Conservation (phyloP, 2,888 invertebrate species). For the Dorcus hopei region DNA sequence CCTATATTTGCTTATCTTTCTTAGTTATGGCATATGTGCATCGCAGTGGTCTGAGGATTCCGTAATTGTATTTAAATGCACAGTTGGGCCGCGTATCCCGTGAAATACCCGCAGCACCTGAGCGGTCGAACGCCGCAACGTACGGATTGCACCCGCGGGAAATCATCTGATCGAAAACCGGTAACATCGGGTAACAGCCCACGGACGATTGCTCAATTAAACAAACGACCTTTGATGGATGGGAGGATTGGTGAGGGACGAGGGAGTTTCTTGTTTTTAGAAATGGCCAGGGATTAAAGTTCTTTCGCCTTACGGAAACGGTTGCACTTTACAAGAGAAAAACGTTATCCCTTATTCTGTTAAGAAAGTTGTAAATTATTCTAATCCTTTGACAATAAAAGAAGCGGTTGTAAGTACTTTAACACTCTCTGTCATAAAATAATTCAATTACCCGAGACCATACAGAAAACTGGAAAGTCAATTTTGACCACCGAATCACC, state of each 20-base stretch:
- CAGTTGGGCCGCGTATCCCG: constrained; percentile 11
- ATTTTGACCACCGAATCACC: too few species aligned
- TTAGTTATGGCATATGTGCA: constrained; percentile 12
- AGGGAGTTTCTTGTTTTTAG: neutral
- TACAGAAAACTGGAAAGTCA: too few species aligned
- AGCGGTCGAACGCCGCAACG: constrained; percentile 27
- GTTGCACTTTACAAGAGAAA: too few species aligned
- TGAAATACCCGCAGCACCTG: constrained; percentile 25
- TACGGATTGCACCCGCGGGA: constrained; percentile 36
- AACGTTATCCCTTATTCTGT: too few species aligned
- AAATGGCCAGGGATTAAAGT: neutral
- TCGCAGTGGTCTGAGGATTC: constrained; percentile 8
- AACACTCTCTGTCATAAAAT: too few species aligned
- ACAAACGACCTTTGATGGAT: constrained; percentile 23
- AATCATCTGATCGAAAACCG: constrained; percentile 39
- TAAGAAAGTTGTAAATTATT: too few species aligned
- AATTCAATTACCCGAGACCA: too few species aligned
- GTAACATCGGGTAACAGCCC: constrained; percentile 29
- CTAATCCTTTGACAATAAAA: too few species aligned
- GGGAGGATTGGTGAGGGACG: neutral
- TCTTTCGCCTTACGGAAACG: neutral
- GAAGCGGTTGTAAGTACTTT: too few species aligned
- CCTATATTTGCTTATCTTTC: constrained; percentile 22
- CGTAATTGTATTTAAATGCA: constrained; percentile 27
- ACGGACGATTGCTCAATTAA: constrained; percentile 32